Base-by-base conservation (phyloP, 2,797 vertebrate genomes). In the Coregonus sp. region DNA sequence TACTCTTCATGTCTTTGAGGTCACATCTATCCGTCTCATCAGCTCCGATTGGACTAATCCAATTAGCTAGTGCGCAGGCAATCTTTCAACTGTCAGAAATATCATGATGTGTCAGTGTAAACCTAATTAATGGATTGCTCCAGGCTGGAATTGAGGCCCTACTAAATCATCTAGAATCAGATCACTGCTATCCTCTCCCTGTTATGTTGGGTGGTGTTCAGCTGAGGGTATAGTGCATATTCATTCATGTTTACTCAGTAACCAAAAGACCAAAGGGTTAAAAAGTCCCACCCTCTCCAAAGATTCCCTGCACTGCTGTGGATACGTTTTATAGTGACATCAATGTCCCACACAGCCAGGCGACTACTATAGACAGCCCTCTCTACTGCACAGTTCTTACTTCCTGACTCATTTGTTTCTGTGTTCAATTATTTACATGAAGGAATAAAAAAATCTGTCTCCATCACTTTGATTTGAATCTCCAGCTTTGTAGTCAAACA, bases 311-410 rank as follows among this genome's bases (percentile, higher is more conserved):
- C 85, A 88, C 92, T 92, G 87, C 90, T 90, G 89, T 92, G 91
- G 92, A 93, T 90, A 93, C 87, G 86, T 91, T 91, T 90, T 92
- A 90, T 88, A 92, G 85, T 92, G 92, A 94, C 92, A 94, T 92
- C 93, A 92, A 93, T 90, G 90, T 91, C 92, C 89, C 92, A 92
- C 87, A 90, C 88, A 92, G 89, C 90, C 88, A 87, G 88, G 85
- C 4, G 25, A 63, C 84, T 86, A 87, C 87, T 85, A 70, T 81
- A 81, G 83, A 90, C 84, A 87, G 85, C 82, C 91, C 90, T 86
- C 91, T 90, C 50, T 52, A 31, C 20, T 68, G 68, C 73, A 79
- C 75, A 85, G 61, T 78, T 75, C 76, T 77, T 92, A 90, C 89
- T 89, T 89, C 87, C 83, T 81, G 80, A 78, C 75, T 88, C 78